These are phyloP conservation scores for Mixornis gularis DNA, from an alignment of 2,113 vertebrate species.

Conservation along the genomic window DNA sequence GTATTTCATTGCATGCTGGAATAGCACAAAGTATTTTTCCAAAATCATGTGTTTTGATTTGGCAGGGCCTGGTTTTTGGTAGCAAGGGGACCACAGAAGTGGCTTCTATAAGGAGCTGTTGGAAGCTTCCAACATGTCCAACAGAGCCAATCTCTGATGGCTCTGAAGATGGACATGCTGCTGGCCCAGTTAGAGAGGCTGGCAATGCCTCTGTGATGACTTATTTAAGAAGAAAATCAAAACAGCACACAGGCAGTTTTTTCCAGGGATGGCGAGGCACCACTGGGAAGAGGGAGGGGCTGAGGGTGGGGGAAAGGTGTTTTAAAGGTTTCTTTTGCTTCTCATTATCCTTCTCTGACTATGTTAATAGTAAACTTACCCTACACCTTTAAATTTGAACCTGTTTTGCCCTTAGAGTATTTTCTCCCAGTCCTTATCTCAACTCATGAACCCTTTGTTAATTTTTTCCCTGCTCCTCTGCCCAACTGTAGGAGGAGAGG, in stretches of 20 bases:
- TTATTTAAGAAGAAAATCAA: background rate
- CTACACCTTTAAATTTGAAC: background rate
- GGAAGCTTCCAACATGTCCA: background rate
- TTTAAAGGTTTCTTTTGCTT: background rate
- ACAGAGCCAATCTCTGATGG: background rate
- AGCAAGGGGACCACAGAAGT: fast-evolving
- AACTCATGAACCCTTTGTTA: background rate
- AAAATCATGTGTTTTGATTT: background rate
- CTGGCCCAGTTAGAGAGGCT: fast-evolving
- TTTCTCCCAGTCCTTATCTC: background rate
- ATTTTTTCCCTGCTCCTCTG: background rate
- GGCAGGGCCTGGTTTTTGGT: background rate
- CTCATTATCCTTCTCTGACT: background rate
- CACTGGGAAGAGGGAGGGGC: background rate
- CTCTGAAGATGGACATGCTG: background rate
- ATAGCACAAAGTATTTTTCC: background rate
- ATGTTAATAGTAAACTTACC: background rate
- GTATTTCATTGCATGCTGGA: background rate
- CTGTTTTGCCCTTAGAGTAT: background rate
- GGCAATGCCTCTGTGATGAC: background rate
- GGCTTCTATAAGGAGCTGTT: background rate
- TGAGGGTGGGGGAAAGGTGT: background rate
- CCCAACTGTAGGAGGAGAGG: background rate
- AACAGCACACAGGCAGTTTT: fast-evolving
- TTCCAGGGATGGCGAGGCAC: fast-evolving